phyloP scores from a whole-genome alignment of 1,140 invertebrate species.

The Drosophila bipectinata region DNA sequence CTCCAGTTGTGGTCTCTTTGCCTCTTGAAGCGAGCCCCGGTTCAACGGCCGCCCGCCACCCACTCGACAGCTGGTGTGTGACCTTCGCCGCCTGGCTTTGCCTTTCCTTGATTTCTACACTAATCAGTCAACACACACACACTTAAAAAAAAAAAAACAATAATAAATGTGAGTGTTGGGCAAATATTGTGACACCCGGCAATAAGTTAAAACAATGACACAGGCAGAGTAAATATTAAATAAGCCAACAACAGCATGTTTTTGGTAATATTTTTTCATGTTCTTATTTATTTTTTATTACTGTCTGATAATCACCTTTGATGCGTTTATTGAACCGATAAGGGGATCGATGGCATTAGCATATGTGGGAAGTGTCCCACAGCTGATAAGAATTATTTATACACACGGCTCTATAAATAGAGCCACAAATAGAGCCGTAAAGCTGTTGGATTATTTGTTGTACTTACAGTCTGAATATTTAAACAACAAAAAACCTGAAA shows the following conservation, averaged over 20 bases:
- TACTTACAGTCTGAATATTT: not conserved
- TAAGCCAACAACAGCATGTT: slow-evolving; percentile 26
- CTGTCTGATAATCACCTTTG: slow-evolving; percentile 45
- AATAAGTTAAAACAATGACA: slow-evolving; percentile 22
- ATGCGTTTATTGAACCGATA: slow-evolving; percentile 65
- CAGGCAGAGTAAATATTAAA: slow-evolving; percentile 41
- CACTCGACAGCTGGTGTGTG: slow-evolving; percentile 52
- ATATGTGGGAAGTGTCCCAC: slow-evolving; percentile 26
- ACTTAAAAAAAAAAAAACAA: not conserved
- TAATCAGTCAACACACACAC: slow-evolving; percentile 10
- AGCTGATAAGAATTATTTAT: slow-evolving; percentile 38
- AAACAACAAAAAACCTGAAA: not conserved
- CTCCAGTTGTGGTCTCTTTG: slow-evolving; percentile 11
- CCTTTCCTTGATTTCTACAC: slow-evolving; percentile 49
- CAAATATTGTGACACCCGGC: slow-evolving; percentile 51
- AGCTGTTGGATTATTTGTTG: not conserved
- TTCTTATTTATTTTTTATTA: slow-evolving; percentile 7
- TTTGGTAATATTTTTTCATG: slow-evolving; percentile 14
- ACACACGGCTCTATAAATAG: slow-evolving; percentile 38
- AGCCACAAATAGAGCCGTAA: slow-evolving; percentile 14
- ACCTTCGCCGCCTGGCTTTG: slow-evolving; percentile 43
- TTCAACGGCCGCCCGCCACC: slow-evolving; percentile 52
- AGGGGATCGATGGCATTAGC: slow-evolving; percentile 16
- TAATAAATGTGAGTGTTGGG: slow-evolving; percentile 20
- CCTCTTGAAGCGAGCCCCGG: slow-evolving; percentile 7